These are phyloP conservation scores for Cotesia glomerata DNA, from an alignment of 1,140 invertebrate genomes.

Conservation along the genomic window DNA sequence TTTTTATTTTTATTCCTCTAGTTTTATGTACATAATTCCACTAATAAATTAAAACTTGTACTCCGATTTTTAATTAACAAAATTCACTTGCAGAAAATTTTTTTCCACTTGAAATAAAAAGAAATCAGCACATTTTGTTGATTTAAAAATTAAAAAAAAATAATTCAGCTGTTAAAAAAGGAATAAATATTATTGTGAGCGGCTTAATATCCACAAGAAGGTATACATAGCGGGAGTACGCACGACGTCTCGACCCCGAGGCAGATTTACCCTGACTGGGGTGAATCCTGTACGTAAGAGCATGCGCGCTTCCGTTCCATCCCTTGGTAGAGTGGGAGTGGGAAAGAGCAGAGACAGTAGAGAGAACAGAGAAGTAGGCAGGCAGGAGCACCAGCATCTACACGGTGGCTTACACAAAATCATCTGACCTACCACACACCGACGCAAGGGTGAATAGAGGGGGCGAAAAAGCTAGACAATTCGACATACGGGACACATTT, in stretches of 20 bases:
- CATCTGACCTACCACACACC: slow-evolving; percentile 35
- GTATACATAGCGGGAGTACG: slow-evolving; percentile 40
- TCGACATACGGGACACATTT: slow-evolving; percentile 14
- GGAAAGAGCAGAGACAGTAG: neutral
- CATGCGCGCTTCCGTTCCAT: slow-evolving; percentile 53
- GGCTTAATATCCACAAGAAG: slow-evolving; percentile 40
- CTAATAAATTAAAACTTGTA: no score
- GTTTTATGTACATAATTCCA: neutral
- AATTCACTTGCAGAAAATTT: no score
- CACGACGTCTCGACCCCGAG: slow-evolving; percentile 58
- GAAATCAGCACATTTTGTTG: slow-evolving; percentile 11
- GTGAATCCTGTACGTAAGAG: slow-evolving; percentile 55
- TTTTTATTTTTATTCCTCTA: neutral
- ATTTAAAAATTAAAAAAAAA: neutral
- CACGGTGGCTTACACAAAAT: slow-evolving; percentile 34
- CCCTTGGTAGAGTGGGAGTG: slow-evolving; percentile 22
- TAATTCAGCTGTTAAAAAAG: no score
- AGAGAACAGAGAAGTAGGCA: no score
- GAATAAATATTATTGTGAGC: slow-evolving; percentile 12
- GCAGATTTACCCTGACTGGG: slow-evolving; percentile 62
- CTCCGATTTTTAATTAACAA: no score
- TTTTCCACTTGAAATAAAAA: neutral
- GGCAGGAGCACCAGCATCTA: slow-evolving; percentile 14
- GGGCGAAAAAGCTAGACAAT: slow-evolving; percentile 27
- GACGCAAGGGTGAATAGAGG: slow-evolving; percentile 3